Conservation (phyloP, 1,140 invertebrate genomes). For the Nylanderia fulva region DNA sequence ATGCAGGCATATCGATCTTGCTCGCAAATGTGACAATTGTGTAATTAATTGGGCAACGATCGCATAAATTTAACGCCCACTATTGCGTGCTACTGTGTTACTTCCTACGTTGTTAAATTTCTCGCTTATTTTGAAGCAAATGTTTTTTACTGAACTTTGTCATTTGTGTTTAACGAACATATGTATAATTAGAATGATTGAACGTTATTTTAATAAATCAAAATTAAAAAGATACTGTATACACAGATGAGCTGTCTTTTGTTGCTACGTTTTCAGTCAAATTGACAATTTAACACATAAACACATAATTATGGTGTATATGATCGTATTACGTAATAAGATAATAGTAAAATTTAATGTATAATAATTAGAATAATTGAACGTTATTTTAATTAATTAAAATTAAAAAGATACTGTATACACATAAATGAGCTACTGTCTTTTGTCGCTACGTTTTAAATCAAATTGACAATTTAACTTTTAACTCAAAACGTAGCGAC, state of each 20-base stretch:
- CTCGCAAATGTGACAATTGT: conserved; percentile 19
- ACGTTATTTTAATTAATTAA: neutral
- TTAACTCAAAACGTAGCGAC: conserved; percentile 2
- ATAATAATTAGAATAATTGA: conserved; percentile 17
- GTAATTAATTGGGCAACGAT: conserved; percentile 26
- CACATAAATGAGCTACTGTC: no score
- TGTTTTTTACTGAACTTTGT: neutral
- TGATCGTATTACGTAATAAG: neutral
- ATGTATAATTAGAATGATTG: conserved; percentile 12
- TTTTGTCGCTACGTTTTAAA: conserved; percentile 6
- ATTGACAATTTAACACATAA: no score
- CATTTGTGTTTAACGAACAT: neutral
- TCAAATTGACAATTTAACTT: no score
- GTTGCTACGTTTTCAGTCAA: neutral
- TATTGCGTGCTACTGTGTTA: neutral
- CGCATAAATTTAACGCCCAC: neutral
- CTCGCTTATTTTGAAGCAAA: neutral
- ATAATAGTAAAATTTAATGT: conserved; percentile 7
- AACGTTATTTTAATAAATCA: neutral
- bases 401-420: neutral
- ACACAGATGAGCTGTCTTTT: neutral
- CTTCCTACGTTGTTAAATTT: neutral
- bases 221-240: neutral
- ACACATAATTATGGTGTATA: neutral
- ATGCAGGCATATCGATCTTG: conserved; percentile 31